Conservation (phyloP, 2,888 invertebrate species). For the Pteria penguin region DNA sequence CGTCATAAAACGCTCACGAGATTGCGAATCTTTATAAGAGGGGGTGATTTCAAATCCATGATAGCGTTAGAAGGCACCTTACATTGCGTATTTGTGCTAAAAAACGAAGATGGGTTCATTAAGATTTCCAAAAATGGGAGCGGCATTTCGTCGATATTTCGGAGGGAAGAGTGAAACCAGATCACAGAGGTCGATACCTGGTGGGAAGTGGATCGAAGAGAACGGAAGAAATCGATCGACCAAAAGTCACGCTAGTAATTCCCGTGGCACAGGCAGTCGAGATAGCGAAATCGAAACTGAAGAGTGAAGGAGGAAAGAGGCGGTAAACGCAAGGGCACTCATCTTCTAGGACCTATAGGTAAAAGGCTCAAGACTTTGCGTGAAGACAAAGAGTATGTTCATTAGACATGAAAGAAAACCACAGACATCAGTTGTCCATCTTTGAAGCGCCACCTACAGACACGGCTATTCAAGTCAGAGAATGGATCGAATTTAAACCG, state of each 20-base stretch:
- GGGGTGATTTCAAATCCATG: not conserved
- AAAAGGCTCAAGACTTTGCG: not conserved
- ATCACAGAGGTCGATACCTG: conserved; percentile 26
- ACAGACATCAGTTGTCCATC: conserved; percentile 3
- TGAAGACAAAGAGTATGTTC: not conserved
- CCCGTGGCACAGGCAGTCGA: conserved; percentile 37
- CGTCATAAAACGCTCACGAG: not conserved
- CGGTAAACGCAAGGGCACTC: not conserved
- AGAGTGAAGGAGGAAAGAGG: not conserved
- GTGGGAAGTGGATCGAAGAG: conserved; percentile 12
- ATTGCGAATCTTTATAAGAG: conserved; percentile 13
- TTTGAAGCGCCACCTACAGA: not conserved
- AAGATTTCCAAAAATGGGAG: conserved; percentile 10
- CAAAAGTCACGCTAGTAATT: conserved; percentile 26
- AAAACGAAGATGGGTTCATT: not conserved
- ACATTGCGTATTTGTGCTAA: not conserved
- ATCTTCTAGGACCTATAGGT: not conserved
- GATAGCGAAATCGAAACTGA: conserved; percentile 29
- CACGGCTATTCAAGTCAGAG: conserved; percentile 15
- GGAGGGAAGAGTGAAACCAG: conserved; percentile 10
- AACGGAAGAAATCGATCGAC: not conserved
- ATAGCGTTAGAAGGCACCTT: not conserved
- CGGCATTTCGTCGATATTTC: conserved; percentile 12
- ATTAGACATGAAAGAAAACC: not conserved
- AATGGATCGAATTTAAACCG: conserved; percentile 38